Evolutionary conservation across 2,113 vertebrate species (phyloP), one percentile per base, ranked within the genome.

Genomic region (Microcebus lehilahytsara): DNA sequence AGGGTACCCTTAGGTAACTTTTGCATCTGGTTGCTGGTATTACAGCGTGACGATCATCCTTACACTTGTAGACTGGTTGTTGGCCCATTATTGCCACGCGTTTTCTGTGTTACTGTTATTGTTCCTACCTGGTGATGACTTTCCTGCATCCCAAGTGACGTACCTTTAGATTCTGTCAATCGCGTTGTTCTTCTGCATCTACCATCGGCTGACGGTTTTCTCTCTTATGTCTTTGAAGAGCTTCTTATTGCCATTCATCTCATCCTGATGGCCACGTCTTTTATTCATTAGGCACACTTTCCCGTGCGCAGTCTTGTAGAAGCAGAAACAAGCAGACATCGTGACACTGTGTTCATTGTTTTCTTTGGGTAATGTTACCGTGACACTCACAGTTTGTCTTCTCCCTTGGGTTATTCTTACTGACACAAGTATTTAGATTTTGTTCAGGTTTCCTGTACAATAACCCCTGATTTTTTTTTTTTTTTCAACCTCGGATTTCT

Each of bases 151-250:
- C 20, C 1, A 37, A 22, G 64, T 40, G 62, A 78, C 2, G 12
- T 0, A 62, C 40, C 67, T 87, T 87, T 34, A 51, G 42, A 74
- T 91, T 40, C 25, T 12, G 53, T 22, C 40, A 60, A 51, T 37
- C 64, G 64, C 49, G 91, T 81, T 96, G 30, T 93, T 95, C 40
- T 84, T 89, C 60, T 85, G 34, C n/a, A 71, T 12, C 32, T 79
- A 56, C 12, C 60, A 27, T 91, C 51, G 69, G 58, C n/a, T 84
- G 14, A 85, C 4, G 0, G 14, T 51, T 78, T 83, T 96, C 49
- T 53, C 23, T 51, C 42, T 78, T 62, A 67, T 1, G 34, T 78
- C 75, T 95, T 66, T 37, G 53, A 58, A 77, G 72, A 46, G 32
- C 58, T 92, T 92, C 34, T 25, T 25, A 22, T 34, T 71, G 77